phyloP scores from a whole-genome alignment of 2,113 vertebrate species.

The Brachirus orientalis region DNA sequence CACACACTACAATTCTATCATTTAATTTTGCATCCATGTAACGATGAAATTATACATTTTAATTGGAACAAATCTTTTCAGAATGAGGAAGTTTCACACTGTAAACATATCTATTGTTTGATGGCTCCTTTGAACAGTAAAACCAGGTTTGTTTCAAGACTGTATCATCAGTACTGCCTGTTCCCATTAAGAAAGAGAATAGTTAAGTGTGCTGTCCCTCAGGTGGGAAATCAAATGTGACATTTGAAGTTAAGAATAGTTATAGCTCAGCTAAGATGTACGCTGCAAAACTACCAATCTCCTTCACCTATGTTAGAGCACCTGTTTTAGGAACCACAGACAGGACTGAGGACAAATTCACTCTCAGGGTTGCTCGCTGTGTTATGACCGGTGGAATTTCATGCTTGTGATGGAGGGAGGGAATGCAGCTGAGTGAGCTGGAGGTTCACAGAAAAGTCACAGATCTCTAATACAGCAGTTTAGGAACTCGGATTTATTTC shows the following conservation, averaged over 20 bases:
- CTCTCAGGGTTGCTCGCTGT: not conserved
- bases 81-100: too few relatives aligned
- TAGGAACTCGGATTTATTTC: too few relatives aligned
- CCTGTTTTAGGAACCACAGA: conserved; percentile 20
- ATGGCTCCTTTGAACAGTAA: not conserved
- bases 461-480: too few relatives aligned
- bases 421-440: not conserved
- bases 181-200: not conserved
- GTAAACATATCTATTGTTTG: too few relatives aligned
- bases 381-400: conserved; percentile 2
- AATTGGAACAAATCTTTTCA: too few relatives aligned
- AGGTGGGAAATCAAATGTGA: conserved; percentile 10
- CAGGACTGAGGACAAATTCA: not conserved
- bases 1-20: too few relatives aligned
- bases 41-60: too few relatives aligned
- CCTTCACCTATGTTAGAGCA: not conserved
- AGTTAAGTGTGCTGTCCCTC: not conserved
- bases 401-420: conserved; percentile 1
- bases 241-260: not conserved
- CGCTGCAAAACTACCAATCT: conserved; percentile 7
- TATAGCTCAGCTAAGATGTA: not conserved
- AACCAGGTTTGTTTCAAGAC: not conserved
- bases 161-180: not conserved
- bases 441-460: conserved; percentile 33
- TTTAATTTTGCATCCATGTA: too few relatives aligned